Conservation (phyloP, 2,113 vertebrate species). For the Hemiscyllium ocellatum region DNA sequence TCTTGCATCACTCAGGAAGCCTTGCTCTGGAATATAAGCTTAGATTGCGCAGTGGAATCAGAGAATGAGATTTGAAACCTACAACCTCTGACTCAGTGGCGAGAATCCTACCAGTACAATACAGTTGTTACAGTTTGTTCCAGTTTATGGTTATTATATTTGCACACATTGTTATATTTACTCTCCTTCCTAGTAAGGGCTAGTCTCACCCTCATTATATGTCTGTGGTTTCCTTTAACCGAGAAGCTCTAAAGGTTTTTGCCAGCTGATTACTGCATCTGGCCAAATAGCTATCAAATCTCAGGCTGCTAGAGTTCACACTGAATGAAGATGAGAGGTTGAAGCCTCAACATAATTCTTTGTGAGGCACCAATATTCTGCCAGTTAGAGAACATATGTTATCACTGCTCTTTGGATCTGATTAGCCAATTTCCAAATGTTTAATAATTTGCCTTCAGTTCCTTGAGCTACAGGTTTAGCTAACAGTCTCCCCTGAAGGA, state of each 20-base stretch:
- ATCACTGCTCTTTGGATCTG: neutral
- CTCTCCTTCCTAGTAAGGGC: neutral
- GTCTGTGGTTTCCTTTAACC: neutral
- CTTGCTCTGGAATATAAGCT: neutral
- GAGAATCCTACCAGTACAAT: neutral
- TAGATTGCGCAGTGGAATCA: neutral
- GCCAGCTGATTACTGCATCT: neutral
- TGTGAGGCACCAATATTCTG: too few species aligned
- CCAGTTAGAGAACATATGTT: neutral
- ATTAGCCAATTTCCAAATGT: neutral
- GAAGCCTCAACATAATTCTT: neutral
- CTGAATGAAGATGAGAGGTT: neutral
- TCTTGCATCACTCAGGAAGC: neutral
- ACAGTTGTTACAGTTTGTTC: neutral
- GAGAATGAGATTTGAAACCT: neutral
- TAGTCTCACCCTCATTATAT: neutral
- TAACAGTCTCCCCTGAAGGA: neutral
- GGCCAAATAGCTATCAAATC: neutral
- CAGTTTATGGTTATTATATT: neutral
- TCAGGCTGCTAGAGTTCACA: neutral
- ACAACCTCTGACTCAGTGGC: neutral
- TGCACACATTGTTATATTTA: neutral
- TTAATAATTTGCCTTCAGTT: neutral
- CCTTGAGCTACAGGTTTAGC: neutral
- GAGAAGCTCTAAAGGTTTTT: neutral